Percentiles rank a stretch among this genome's conserved stretches.
These are phyloP conservation scores for Martes martes DNA, from an alignment of 2,113 vertebrate species.

Conservation along the genomic window DNA sequence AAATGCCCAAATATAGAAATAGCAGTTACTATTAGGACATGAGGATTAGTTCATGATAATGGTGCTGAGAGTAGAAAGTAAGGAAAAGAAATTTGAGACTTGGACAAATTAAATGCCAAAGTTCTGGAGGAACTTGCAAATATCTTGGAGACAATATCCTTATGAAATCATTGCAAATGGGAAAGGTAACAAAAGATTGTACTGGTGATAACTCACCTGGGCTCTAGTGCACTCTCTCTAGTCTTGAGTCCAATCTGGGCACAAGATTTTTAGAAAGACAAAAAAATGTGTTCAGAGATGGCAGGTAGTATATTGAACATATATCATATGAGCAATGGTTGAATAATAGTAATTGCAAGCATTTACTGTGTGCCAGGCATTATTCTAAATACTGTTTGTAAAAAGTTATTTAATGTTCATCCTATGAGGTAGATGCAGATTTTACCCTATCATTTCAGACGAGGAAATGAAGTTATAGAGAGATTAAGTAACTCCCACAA, in stretches of 20 bases:
- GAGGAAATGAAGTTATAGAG: background rate
- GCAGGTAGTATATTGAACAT: background rate
- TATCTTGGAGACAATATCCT: background rate
- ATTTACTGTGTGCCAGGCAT: background rate
- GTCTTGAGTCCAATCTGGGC: background rate
- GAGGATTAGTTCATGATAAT: background rate
- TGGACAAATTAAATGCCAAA: background rate
- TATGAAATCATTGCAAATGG: background rate
- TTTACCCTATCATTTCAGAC: background rate
- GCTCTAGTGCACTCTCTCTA: background rate
- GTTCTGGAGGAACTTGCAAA: background rate
- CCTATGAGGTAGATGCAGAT: background rate
- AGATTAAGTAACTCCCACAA: background rate
- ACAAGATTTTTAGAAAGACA: background rate
- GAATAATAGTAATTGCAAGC: background rate
- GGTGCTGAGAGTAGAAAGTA: background rate
- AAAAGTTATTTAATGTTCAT: background rate
- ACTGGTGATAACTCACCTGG: background rate
- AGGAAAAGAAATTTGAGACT: background rate
- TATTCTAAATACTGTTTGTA: background rate
- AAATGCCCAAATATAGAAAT: background rate
- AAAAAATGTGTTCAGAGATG: background rate
- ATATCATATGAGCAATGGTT: background rate
- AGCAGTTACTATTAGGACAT: background rate
- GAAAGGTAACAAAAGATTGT: background rate